These are phyloP conservation scores for Periphyllus acericola DNA, from an alignment of 2,888 invertebrate genomes.

Conservation along the genomic window DNA sequence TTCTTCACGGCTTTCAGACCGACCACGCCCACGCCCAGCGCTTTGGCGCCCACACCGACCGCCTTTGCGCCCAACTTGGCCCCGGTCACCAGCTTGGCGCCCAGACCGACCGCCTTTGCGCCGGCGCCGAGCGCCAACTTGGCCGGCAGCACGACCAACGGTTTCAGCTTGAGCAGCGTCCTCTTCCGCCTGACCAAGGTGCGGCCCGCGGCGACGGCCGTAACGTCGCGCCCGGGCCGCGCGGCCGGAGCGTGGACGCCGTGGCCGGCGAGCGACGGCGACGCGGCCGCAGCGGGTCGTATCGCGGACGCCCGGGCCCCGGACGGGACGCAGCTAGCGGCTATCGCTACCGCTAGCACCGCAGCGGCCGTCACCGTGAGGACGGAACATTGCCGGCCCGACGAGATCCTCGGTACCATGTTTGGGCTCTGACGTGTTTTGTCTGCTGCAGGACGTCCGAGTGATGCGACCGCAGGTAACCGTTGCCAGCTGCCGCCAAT, in stretches of 20 bases:
- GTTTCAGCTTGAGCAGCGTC: constrained; percentile 63
- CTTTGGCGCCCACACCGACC: constrained; percentile 62
- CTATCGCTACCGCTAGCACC: neutral
- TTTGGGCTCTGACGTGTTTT: neutral
- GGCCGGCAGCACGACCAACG: constrained; percentile 44
- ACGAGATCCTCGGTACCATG: neutral
- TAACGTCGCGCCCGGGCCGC: neutral
- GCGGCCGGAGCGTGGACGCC: no score
- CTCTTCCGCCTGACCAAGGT: constrained; percentile 45
- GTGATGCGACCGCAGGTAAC: neutral
- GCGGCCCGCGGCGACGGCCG: neutral
- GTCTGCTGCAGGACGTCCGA: neutral
- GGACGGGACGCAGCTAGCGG: neutral
- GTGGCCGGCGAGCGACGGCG: no score
- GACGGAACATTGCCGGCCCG: constrained; percentile 1
- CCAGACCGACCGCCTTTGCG: constrained; percentile 63
- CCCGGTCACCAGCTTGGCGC: constrained; percentile 63
- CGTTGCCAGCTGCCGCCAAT: neutral
- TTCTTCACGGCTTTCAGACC: constrained; percentile 64
- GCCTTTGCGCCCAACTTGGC: constrained; percentile 62
- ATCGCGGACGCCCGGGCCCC: constrained; percentile 2
- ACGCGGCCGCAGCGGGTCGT: neutral
- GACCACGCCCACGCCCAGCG: constrained; percentile 63
- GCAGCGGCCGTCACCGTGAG: neutral
- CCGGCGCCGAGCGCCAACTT: constrained; percentile 62